Conservation (phyloP, 2,888 invertebrate species). For the Drepana falcataria region DNA sequence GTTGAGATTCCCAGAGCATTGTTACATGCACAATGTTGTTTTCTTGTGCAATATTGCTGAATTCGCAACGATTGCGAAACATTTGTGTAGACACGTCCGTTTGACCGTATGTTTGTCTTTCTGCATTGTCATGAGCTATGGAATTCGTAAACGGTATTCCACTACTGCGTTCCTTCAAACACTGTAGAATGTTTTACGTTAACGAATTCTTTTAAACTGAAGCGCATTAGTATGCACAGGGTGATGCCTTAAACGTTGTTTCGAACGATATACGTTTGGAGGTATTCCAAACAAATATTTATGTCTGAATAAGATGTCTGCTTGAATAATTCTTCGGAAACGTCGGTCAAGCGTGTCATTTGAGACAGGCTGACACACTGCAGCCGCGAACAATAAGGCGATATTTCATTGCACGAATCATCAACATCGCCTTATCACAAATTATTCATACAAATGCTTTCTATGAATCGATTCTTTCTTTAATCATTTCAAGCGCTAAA, state of each 20-base stretch:
- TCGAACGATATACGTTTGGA: constrained; percentile 3
- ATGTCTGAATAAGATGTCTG: neutral
- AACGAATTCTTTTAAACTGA: constrained; percentile 6
- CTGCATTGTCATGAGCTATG: constrained; percentile 46
- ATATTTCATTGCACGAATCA: neutral
- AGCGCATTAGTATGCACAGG: constrained; percentile 24
- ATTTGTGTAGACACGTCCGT: constrained; percentile 52
- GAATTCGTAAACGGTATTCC: constrained; percentile 34
- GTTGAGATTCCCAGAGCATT: constrained; percentile 58
- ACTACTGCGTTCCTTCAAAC: constrained; percentile 14
- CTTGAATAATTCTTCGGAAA: neutral
- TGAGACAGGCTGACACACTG: neutral
- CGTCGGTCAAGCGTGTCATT: neutral
- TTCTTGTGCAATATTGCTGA: constrained; percentile 69
- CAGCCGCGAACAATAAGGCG: neutral
- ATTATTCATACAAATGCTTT: neutral
- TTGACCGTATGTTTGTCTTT: constrained; percentile 45
- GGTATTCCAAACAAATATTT: neutral
- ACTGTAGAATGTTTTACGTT: neutral
- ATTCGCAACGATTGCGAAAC: constrained; percentile 64
- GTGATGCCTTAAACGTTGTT: constrained; percentile 17
- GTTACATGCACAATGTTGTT: constrained; percentile 66
- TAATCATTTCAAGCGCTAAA: too few relatives aligned
- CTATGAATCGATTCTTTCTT: too few relatives aligned
- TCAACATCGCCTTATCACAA: neutral